A percentile compares a stretch with the other conserved stretches of the same genome.
phyloP scores from a whole-genome alignment of 1,140 invertebrate species.

The Drosophila sturtevanti region DNA sequence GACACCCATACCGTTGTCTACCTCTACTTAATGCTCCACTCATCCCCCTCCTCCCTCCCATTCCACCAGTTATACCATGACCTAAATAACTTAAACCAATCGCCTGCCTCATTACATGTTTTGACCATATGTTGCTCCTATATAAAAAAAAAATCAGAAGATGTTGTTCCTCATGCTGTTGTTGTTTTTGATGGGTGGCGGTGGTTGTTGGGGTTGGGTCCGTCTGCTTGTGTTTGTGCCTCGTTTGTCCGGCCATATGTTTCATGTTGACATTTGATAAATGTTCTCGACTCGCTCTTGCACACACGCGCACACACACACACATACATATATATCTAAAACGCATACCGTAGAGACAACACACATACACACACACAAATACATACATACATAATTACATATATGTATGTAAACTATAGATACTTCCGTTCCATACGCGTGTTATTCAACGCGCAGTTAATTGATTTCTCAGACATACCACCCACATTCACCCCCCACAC shows the following conservation, averaged over 20 bases:
- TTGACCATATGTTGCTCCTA: slow-evolving; percentile 45
- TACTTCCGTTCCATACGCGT: slow-evolving; percentile 62
- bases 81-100: slow-evolving; percentile 8
- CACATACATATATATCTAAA: too few species aligned
- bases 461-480: slow-evolving; percentile 66
- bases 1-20: neutral
- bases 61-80: neutral
- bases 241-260: slow-evolving; percentile 30
- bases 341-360: slow-evolving; percentile 1
- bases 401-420: slow-evolving; percentile 22
- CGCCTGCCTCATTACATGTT: slow-evolving; percentile 8
- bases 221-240: slow-evolving; percentile 6
- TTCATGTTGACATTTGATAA: slow-evolving; percentile 73
- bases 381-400: neutral
- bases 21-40: neutral
- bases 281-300: slow-evolving; percentile 35
- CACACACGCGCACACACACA: slow-evolving; percentile 4
- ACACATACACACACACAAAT: neutral
- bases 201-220: neutral
- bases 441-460: slow-evolving; percentile 67
- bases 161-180: neutral
- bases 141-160: neutral
- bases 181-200: neutral
- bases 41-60: neutral
- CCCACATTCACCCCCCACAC: neutral